Evolutionary conservation across 2,888 invertebrate species (phyloP).

Genomic region (Rotaria magnacalcarata): DNA sequence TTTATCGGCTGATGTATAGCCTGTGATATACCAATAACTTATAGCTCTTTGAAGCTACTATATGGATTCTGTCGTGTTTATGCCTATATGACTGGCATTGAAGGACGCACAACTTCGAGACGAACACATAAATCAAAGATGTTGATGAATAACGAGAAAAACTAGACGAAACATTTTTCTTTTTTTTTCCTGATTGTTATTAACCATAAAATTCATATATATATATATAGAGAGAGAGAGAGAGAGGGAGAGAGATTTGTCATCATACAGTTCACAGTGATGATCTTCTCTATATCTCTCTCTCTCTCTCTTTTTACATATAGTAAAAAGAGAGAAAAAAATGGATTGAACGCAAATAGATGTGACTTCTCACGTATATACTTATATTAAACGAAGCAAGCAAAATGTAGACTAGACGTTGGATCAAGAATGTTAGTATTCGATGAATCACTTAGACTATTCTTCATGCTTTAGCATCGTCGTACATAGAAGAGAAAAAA

Average conservation of each 20-base stretch:
- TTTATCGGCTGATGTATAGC: background rate
- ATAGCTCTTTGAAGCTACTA: background rate
- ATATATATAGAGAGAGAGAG: no score
- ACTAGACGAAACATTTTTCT: background rate
- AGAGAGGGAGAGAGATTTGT: no score
- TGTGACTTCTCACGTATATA: slow-evolving; percentile 3
- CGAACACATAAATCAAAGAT: background rate
- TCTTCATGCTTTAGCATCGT: background rate
- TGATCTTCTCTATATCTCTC: background rate
- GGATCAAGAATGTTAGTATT: background rate
- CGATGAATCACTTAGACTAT: background rate
- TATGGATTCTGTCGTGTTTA: background rate
- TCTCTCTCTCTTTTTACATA: background rate
- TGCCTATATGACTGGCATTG: background rate
- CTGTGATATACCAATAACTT: background rate
- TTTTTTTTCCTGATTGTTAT: background rate
- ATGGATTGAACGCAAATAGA: background rate
- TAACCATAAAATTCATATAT: background rate
- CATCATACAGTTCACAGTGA: background rate
- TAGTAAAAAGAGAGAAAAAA: background rate
- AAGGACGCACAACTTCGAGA: background rate
- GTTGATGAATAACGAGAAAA: background rate
- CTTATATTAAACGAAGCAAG: background rate
- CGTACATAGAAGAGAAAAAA: background rate
- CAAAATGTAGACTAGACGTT: background rate